Conservation (phyloP, 1,140 invertebrate genomes). For the Chymomyza costata region DNA sequence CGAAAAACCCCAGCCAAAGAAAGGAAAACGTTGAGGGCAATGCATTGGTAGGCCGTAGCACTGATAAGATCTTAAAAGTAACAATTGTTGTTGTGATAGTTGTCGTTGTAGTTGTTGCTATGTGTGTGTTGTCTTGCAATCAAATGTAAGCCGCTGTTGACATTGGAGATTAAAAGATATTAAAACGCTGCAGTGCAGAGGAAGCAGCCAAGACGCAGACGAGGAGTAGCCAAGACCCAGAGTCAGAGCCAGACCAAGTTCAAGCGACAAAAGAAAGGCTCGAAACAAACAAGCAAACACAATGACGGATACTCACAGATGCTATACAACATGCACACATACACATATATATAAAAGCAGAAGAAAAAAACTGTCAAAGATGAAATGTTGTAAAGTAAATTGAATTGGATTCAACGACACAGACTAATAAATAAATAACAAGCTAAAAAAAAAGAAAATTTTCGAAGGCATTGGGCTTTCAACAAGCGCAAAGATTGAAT, state of each 20-base stretch:
- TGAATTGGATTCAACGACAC: conserved; percentile 60
- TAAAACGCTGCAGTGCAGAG: conserved; percentile 52
- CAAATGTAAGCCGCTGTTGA: conserved; percentile 73
- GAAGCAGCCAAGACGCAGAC: conserved; percentile 20
- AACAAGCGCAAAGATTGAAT: conserved; percentile 28
- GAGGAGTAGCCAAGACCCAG: conserved; percentile 19
- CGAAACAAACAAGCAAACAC: conserved; percentile 28
- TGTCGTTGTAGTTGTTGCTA: conserved; percentile 21
- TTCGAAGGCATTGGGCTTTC: not conserved
- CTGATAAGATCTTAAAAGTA: conserved; percentile 51
- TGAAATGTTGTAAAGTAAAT: conserved; percentile 71
- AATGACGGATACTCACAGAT: conserved; percentile 7
- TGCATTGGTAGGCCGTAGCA: conserved; percentile 5
- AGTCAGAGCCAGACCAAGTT: conserved; percentile 23
- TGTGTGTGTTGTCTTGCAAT: conserved; percentile 64
- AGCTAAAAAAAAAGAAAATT: conserved; percentile 27
- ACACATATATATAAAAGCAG: conserved; percentile 4
- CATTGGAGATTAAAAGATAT: conserved; percentile 74
- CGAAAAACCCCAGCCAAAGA: conserved; percentile 2
- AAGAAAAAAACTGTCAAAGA: conserved; percentile 71
- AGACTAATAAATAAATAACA: conserved; percentile 66
- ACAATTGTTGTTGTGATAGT: conserved; percentile 17
- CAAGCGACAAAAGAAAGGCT: conserved; percentile 12
- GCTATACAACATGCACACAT: too few relatives aligned
- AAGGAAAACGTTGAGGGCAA: too few relatives aligned